Evolutionary conservation across 2,888 invertebrate genomes (phyloP), one percentile per base, ranked within the genome.

Genomic region (Willowsia nigromaculata): DNA sequence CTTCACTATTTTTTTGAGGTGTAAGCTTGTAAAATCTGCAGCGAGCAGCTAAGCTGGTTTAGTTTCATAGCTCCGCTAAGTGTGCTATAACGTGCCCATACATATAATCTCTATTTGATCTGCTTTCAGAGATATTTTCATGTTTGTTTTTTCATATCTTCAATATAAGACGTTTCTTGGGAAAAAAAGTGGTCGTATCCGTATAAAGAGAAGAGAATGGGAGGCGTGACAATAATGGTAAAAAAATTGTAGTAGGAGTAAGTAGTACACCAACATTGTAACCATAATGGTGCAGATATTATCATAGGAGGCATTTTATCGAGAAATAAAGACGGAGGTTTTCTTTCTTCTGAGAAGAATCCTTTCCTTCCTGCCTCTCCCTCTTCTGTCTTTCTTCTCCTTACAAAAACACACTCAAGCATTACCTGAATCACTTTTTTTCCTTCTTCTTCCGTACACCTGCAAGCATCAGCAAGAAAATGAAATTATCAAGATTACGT

Each of bases 381-480:
- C 62, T 33, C 15, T 22, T 27, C 11, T 43, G 13, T 43, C 65
- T 30, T 37, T 68, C 18, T 68, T 13, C 37, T 56, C 37, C 37
- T 1, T 37, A 18, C 65, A n/a, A n/a, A 37, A 9, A 37, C 65
- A 37, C 33, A 65, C 65, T 37, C 37, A 62, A 37, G 33, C 65
- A 65, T 65, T 65, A 37, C 65, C 33, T n/a, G 33, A 65, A 37
- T 33, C 78, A 50, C 53, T 53, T 30, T 78, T 56, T 56, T n/a
- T n/a, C n/a, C n/a, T n/a, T n/a, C n/a, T n/a, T n/a, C n/a, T n/a
- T 74, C 27, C 59, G 22, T 74, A 30, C 53, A 84, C 71, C 71
- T 85, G 85, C 85, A 76, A 85, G 76, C 85, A 76, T 85, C 85
- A 85, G 85, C 85, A 85, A 80, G 86, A 86, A 86, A 80, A 80